Evolutionary conservation across 2,797 vertebrate species (phyloP), one percentile per base, ranked within the genome.

Genomic region (Trachurus trachurus): DNA sequence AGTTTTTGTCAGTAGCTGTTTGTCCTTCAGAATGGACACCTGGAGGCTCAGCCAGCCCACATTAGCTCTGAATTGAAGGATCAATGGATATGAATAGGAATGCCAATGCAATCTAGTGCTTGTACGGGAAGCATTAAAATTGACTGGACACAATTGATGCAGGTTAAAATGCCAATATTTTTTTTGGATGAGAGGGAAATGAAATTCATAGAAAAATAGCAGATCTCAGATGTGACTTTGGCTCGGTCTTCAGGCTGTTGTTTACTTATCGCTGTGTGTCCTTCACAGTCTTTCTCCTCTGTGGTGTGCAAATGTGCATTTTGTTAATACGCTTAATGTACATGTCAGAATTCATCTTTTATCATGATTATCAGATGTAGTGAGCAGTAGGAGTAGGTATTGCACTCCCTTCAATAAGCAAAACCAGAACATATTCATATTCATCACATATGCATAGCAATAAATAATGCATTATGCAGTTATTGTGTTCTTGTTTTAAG

Each of bases 41-140:
- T 88, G 84, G 58, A 88, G 78, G 78, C 81, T 74, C 34, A 82
- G 76, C 74, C 81, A 74, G 74, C 69, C 73, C 71, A 73, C 66
- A 80, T 85, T 83, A 75, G 76, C 64, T 74, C 59, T 39, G 50
- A 82, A 89, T 47, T 87, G 74, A 71, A 49, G 77, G 86, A 93
- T 94, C 90, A 78, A 92, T 93, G 85, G 75, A 75, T 83, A 87
- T 88, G 84, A 92, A 88, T 85, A 85, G 78, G 78, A 85, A 91
- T 85, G 87, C 81, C 91, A 86, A 87, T 92, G 83, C 85, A 89
- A 88, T 91, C 85, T 74, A 73, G 57, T 70, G 80, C 73, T 88
- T 64, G 72, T 83, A 81, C 69, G 69, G 82, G 82, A 92, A 89
- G 85, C 83, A 92, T 93, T 88, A 74, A 83, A 87, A 90, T 74